Evolutionary conservation across 2,888 invertebrate species (phyloP).

Genomic region (Ellobium chinense): DNA sequence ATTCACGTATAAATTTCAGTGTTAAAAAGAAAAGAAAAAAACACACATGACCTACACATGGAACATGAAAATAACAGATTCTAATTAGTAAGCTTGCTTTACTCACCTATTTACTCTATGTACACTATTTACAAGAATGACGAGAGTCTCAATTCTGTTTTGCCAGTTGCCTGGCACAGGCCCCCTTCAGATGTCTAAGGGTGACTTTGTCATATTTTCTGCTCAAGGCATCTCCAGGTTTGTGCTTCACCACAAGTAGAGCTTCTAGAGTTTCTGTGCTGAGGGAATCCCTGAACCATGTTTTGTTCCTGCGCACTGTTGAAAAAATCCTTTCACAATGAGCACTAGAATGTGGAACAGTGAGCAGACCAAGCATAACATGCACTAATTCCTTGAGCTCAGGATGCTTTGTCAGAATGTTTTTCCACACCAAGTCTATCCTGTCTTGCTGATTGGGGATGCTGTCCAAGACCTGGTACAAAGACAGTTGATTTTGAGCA

Average conservation of each 20-base stretch:
- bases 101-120: no score
- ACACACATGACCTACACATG: no score
- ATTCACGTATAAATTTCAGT: no score
- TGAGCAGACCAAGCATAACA: neutral
- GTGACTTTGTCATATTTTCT: neutral
- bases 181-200: neutral
- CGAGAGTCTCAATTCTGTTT: no score
- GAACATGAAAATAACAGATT: no score
- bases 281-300: neutral
- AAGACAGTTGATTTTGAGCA: neutral
- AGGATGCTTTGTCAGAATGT: neutral
- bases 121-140: no score
- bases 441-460: neutral
- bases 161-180: neutral
- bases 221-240: neutral
- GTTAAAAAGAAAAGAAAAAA: no score
- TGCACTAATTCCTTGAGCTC: neutral
- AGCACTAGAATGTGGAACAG: conserved; percentile 12
- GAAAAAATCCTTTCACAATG: neutral
- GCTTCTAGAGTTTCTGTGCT: neutral
- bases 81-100: no score
- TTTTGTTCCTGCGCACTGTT: neutral
- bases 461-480: neutral
- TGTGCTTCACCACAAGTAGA: neutral
- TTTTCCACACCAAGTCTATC: neutral